Evolutionary conservation across 2,113 vertebrate species (phyloP).

Genomic region (Balaeniceps rex): DNA sequence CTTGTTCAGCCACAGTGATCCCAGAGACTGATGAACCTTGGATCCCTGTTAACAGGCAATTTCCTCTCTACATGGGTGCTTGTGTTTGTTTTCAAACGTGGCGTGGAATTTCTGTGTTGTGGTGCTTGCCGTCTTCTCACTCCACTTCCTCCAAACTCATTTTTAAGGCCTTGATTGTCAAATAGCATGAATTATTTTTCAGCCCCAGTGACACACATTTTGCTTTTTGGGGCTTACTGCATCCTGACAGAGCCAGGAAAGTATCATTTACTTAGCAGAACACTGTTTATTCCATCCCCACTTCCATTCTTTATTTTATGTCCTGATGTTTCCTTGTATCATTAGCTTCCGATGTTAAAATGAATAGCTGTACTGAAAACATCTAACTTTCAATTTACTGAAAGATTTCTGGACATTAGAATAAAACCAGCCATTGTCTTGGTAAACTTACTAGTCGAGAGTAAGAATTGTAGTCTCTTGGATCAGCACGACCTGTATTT

Average conservation of each 20-base stretch:
- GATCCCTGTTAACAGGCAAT: background rate
- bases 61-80: background rate
- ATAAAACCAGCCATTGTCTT: background rate
- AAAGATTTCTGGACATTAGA: background rate
- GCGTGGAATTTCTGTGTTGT: constrained; percentile 33
- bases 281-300: constrained; percentile 2
- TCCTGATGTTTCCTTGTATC: background rate
- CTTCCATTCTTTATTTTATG: constrained; percentile 23
- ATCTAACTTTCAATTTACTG: background rate
- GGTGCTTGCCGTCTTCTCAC: constrained; percentile 19
- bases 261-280: background rate
- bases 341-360: background rate
- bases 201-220: constrained; percentile 14
- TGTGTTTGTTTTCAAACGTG: constrained; percentile 42
- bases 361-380: background rate
- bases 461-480: background rate
- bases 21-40: background rate
- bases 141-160: background rate
- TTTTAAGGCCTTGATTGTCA: constrained; percentile 29
- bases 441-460: background rate
- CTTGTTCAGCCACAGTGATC: background rate
- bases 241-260: constrained; percentile 22
- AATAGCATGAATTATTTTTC: background rate
- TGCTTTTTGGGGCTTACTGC: constrained; percentile 11
- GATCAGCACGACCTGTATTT: background rate